Base-by-base conservation (phyloP, 2,888 invertebrate species). In the Mimachlamys varia region DNA sequence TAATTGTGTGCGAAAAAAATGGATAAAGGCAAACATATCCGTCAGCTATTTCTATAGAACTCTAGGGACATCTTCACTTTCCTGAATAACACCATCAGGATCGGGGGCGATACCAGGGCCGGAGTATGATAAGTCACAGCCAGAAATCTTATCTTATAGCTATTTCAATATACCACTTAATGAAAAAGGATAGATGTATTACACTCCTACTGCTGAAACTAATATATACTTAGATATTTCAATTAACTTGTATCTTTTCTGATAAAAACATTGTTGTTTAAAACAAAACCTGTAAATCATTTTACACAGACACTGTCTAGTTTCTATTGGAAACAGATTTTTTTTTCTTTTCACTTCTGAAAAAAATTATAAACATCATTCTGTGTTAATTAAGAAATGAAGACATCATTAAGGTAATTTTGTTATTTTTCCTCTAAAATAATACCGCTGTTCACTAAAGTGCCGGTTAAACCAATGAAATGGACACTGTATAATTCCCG, bases 1-100 rank as follows among this genome's bases (percentile, higher is more conserved):
- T 76, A 76, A 76, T 76, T 76, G 76, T 76, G 76, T 76, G 76
- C 33, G 76, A 76, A 76, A 76, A 76, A 76, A 33, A 33, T 22
- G 76, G 76, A 76, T 76, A 33, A 76, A 76, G 76, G 76, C 76
- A 76, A 76, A 76, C 76, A 13, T 76, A 76, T 76, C 76, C 2
- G 76, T 76, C 76, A 76, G 27, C 10, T 76, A 76, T 76, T 27
- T 3, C 27, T 13, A 33, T 10, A 33, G 7, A 33, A 76, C 76
- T 76, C 76, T 12, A 33, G 76, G 76, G 76, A 76, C 76, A 33
- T 27, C 22, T 10, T 76, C 76, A 76, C 76, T 76, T 3, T 76
- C 76, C 17, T 76, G 3, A 3, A 58, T n/a, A 76, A 33, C 27
- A 33, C 33, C 33, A 12, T 13, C 10, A 27, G 33, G 33, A 76